Evolutionary conservation across 2,113 vertebrate genomes (phyloP).

Genomic region (Turdus rufiventris): DNA sequence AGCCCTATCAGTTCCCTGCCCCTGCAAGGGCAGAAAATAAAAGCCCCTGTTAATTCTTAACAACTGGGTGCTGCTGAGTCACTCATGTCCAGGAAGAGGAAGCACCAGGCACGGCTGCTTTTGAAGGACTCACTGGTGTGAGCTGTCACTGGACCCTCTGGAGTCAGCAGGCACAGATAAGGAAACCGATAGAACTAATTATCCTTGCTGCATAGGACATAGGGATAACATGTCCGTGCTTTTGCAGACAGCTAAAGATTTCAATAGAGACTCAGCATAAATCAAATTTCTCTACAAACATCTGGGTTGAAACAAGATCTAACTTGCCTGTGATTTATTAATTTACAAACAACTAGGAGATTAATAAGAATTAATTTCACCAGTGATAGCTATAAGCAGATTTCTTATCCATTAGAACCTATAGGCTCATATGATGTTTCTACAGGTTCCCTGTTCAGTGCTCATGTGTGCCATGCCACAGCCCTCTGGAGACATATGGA

Average conservation of each 20-base stretch:
- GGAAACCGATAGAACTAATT: background rate
- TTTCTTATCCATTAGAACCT: background rate
- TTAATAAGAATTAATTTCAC: background rate
- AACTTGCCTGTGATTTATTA: background rate
- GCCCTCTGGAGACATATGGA: fast-evolving
- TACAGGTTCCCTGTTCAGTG: background rate
- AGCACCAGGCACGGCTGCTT: background rate
- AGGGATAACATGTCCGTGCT: background rate
- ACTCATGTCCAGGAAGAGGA: fast-evolving
- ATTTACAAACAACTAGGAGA: background rate
- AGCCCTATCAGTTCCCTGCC: background rate
- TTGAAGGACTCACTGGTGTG: fast-evolving
- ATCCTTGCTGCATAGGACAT: background rate
- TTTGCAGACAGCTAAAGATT: background rate
- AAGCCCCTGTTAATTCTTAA: background rate
- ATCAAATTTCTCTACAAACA: background rate
- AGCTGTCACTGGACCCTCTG: background rate
- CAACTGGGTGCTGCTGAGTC: background rate
- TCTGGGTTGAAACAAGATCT: background rate
- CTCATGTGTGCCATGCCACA: background rate
- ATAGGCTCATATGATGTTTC: fast-evolving
- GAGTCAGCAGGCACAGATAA: fast-evolving
- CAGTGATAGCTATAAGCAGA: background rate
- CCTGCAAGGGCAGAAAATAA: background rate
- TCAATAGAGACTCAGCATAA: background rate